Base-by-base conservation (phyloP, 2,113 vertebrate species). In the Galeopterus variegatus region DNA sequence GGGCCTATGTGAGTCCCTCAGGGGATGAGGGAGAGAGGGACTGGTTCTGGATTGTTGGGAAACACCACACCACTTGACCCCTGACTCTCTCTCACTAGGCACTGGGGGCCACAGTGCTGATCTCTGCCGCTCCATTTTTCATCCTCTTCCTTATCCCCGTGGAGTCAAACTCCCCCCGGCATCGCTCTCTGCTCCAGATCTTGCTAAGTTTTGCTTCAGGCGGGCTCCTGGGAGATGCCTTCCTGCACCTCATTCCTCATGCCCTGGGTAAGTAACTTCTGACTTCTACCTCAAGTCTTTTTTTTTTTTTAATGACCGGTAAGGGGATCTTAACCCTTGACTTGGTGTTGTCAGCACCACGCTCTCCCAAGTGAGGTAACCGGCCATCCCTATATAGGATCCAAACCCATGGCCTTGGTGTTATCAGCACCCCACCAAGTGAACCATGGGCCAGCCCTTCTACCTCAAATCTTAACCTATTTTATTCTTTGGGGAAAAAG, bases 201-300 rank as follows among this genome's bases (percentile, higher is more conserved):
- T 98, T 99, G 96, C 99, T 99, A 72, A 99, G 99, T 98, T 99
- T 99, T 19, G 99, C 99, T 0, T 99, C 99, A 0, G 99, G 99
- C 2, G 99, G 99, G 0, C 98, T 99, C 81, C 98, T 99, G 70
- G 99, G 99, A 5, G 99, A 99, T 21, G 99, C 99, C 77, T 99
- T 99, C 94, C 98, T 99, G 54, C 99, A 99, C 98, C 99, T 99
- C 64, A 99, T 99, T 13, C 99, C 99, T 11, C 99, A 99, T 8
- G 99, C 99, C 10, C 95, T 99, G 19, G 99, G 99, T 99, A 72
- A 96, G 99, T 80, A 62, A 76, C 6, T 19, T 81, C 62, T 58
- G 24, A 36, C 12, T 31, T 84, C 31, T 92, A 33, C 4, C n/a
- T 67, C 33, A 60, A 64, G 60, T 48, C 5, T 75, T 64, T 41